phyloP scores from a whole-genome alignment of 2,888 invertebrate genomes.

The Glyphotaelius pellucidus region DNA sequence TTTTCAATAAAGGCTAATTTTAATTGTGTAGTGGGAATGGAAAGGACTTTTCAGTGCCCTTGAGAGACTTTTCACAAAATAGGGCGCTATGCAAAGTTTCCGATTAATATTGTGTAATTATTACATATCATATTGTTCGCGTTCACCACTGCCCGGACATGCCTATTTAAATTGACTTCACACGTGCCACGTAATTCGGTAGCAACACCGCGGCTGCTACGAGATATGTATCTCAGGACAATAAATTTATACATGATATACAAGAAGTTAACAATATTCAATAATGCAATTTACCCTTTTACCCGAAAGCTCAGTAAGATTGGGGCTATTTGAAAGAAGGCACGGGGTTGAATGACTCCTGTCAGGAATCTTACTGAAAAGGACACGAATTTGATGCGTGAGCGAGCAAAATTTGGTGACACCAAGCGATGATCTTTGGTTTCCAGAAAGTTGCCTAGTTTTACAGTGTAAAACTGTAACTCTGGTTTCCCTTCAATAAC shows the following conservation, averaged over 20 bases:
- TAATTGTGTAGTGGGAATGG: too few species aligned
- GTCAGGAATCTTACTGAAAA: neutral
- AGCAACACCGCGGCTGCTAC: neutral
- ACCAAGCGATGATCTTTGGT: neutral
- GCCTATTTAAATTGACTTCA: neutral
- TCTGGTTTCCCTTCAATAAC: constrained; percentile 83
- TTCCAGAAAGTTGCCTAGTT: neutral
- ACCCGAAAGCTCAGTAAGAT: neutral
- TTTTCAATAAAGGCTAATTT: too few species aligned
- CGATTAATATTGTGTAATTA: too few species aligned
- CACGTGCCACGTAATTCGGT: constrained; percentile 24
- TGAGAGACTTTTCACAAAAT: too few species aligned
- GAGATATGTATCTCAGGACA: neutral
- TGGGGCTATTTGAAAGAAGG: neutral
- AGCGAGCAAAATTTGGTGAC: too few species aligned
- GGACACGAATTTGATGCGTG: too few species aligned
- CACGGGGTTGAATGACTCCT: neutral
- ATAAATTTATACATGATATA: neutral
- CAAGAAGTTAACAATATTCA: neutral
- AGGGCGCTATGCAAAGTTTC: too few species aligned
- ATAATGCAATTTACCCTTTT: neutral
- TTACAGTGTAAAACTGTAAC: constrained; percentile 68
- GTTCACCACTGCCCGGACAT: neutral
- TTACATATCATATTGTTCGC: neutral
- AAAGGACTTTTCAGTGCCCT: too few species aligned